phyloP scores from a whole-genome alignment of 2,888 invertebrate species.

The Drosophila picticornis region DNA sequence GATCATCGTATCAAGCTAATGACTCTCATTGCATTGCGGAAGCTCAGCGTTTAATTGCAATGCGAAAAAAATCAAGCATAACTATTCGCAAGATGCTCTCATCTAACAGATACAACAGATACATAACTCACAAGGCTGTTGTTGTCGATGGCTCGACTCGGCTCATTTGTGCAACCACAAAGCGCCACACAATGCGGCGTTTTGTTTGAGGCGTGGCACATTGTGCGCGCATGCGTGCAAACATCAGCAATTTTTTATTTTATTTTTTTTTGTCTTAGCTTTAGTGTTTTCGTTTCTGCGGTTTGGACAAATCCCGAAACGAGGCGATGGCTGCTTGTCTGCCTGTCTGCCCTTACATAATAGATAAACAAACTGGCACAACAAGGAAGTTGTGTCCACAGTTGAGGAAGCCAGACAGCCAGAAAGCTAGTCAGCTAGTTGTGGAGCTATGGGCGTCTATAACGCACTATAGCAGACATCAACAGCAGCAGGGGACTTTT shows the following conservation, averaged over 20 bases:
- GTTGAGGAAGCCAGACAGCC: slow-evolving; percentile 37
- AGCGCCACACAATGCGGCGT: slow-evolving; percentile 20
- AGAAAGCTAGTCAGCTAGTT: not conserved
- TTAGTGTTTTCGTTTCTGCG: slow-evolving; percentile 22
- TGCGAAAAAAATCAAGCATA: slow-evolving; percentile 58
- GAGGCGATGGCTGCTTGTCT: slow-evolving; percentile 44
- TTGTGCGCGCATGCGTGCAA: slow-evolving; percentile 74
- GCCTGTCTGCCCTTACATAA: slow-evolving; percentile 59
- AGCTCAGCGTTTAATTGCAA: slow-evolving; percentile 69
- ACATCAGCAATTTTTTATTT: slow-evolving; percentile 15
- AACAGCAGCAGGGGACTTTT: slow-evolving; percentile 20
- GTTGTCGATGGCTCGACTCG: slow-evolving; percentile 33
- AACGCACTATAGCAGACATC: slow-evolving; percentile 30
- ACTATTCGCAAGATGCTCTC: slow-evolving; percentile 41
- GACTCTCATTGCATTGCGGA: slow-evolving; percentile 59
- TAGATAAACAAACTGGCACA: slow-evolving; percentile 35
- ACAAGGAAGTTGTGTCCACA: slow-evolving; percentile 31
- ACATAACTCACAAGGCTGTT: slow-evolving; percentile 48
- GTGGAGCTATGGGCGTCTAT: slow-evolving; percentile 23
- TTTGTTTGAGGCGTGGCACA: slow-evolving; percentile 51
- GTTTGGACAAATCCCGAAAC: slow-evolving; percentile 52
- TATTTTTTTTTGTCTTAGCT: slow-evolving; percentile 8
- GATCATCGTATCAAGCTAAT: slow-evolving; percentile 32
- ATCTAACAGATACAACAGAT: slow-evolving; percentile 44
- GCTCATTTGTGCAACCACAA: slow-evolving; percentile 57